Base-by-base conservation (phyloP, 2,113 vertebrate species). In the Theristicus caerulescens region DNA sequence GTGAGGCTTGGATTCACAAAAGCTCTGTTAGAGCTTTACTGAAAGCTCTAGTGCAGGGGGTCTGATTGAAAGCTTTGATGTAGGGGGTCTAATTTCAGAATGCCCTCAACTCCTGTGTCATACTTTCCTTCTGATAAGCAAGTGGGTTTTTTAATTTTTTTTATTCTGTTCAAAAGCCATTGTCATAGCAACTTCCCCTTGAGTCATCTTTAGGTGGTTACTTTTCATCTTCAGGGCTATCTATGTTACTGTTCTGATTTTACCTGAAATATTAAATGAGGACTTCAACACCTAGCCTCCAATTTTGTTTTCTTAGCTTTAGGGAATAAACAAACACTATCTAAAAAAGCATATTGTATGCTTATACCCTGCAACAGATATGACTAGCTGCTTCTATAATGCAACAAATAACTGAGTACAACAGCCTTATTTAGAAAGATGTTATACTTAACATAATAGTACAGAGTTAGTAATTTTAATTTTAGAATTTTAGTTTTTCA, bases 141-240 rank as follows among this genome's bases (percentile, higher is more conserved):
- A 87, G 34, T 14, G 31, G 4, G 36, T 24, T 14, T 22, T 49
- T 55, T 61, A 52, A 46, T 90, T 76, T 90, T 76, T 90, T 90
- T 83, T 3, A 27, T 36, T 82, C 44, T 78, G 6, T 80, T 90
- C 80, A 57, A 82, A 88, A 90, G n/a, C 66, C 54, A 94, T 86
- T 94, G 93, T 85, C 84, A 89, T 91, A 91, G 82, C 89, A 97
- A 73, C 89, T 94, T 94, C 24, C 58, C 74, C 82, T 76, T 66
- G 27, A 80, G 66, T 54, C 4, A 0, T 82, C 59, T 89, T 87
- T 85, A 81, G 36, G n/a, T 58, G 20, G 52, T 51, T 94, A 76
- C 58, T 91, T 72, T 89, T 82, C 51, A 91, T 2, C 46, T 88
- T 87, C 84, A 73, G 24, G 54, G n/a, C 27, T 89, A 70, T 61